Evolutionary conservation across 1,140 invertebrate species (phyloP).

Genomic region (Caenorhabditis remanei): DNA sequence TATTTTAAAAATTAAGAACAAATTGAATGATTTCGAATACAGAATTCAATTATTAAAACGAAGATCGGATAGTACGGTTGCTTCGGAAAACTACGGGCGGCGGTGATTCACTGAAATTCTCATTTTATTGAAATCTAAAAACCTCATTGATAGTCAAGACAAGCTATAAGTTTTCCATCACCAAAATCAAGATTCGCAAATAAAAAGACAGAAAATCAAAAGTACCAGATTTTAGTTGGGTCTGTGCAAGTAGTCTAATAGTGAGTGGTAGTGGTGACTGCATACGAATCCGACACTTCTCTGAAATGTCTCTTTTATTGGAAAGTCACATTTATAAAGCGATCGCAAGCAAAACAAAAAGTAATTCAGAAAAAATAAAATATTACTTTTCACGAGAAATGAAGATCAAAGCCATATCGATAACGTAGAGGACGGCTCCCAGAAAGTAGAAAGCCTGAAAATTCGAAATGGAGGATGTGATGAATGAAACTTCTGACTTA

Average conservation of each 20-base stretch:
- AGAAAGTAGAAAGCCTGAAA: slow-evolving; percentile 76
- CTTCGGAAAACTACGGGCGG: slow-evolving; percentile 33
- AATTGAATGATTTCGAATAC: not conserved
- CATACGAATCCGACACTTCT: slow-evolving; percentile 52
- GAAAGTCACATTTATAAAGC: not conserved
- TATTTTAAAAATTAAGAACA: not conserved
- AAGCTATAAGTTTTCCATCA: not conserved
- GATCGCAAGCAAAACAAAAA: slow-evolving; percentile 6
- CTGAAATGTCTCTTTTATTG: not conserved
- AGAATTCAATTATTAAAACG: not conserved
- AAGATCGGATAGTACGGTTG: slow-evolving; percentile 44
- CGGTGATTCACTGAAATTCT: slow-evolving; percentile 32
- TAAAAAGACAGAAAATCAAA: not conserved
- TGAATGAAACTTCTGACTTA: slow-evolving; percentile 47
- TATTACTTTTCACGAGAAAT: slow-evolving; percentile 73
- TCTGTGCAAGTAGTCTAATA: slow-evolving; percentile 34
- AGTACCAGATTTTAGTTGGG: slow-evolving; percentile 30
- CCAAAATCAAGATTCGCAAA: not conserved
- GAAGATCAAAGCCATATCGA: slow-evolving; percentile 73
- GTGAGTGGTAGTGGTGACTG: slow-evolving; percentile 52
- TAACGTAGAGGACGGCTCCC: slow-evolving; percentile 71
- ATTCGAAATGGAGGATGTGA: not conserved
- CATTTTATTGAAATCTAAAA: not conserved
- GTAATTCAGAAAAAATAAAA: not conserved
- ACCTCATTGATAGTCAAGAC: not conserved